Base-by-base conservation (phyloP, 2,888 invertebrate species). In the Allolobophora icterica region DNA sequence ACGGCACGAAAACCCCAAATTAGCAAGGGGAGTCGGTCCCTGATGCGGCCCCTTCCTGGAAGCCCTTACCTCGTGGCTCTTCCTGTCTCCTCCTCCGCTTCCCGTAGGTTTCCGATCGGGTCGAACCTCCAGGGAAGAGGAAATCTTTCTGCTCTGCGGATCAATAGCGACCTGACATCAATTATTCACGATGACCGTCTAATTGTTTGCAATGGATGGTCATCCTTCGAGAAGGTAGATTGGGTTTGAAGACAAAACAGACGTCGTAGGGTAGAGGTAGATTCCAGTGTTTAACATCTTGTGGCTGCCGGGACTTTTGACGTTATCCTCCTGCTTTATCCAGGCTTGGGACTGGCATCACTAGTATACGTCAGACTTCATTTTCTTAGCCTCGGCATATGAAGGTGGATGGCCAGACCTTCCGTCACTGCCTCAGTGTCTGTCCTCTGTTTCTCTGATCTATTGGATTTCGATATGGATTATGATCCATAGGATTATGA, bases 111-210 rank as follows among this genome's bases (percentile, higher is more conserved):
- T 33, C 87, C 87, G 84, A 84, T 35, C 33, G 33, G 33, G 1
- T 84, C 84, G 35, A 87, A 35, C 21, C 35, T 35, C 87, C 35
- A 24, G 87, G 87, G 84, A 30, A 0, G 24, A 19, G 4, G 34
- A 17, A 87, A 87, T 35, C 21, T 87, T 17, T 17, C 4, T 87
- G 34, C n/a, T 15, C 15, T 35, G 35, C 34, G 87, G 87, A 87
- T 87, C 87, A 17, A 87, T 87, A 38, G 35, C 87, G 35, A 35
- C 0, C 8, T 19, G 33, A 33, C 87, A 87, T 87, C 19, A 24
- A 87, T 87, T 87, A 87, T 87, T 87, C 87, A 87, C 87, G 34
- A 71, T 30, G 71, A 34, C 35, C 34, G 13, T 35, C 38, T 87
- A 87, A 87, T 87, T 34, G 87, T 87, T 38, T 87, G 6, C 38